Evolutionary conservation across 2,113 vertebrate species (phyloP), one percentile per base, ranked within the genome.

Genomic region (Trichechus manatus): DNA sequence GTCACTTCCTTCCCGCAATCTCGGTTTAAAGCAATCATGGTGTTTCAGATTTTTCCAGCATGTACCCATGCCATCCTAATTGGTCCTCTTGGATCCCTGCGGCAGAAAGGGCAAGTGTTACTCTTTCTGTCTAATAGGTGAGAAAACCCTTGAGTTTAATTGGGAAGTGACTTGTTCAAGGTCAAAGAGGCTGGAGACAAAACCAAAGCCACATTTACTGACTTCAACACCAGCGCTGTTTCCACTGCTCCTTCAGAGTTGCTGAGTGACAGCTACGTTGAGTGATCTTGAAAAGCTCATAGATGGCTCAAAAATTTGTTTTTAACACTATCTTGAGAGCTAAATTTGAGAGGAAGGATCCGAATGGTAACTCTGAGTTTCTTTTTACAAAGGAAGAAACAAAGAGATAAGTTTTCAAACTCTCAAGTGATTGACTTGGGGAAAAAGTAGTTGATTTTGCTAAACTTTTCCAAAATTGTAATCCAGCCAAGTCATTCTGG

Each of bases 241-340:
- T 89, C 42, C 5, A 77, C 95, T 91, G 89, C 84, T 94, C 59
- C 64, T 78, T 91, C 47, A 53, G 97, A 77, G 77, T 7, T n/a
- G 59, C 10, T 97, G 97, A 97, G 75, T 95, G 96, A 96, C 97
- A 93, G 95, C 56, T n/a, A 2, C 19, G 17, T 22, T 72, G 95
- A 97, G 87, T 97, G 96, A 94, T 97, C 93, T 90, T 93, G 87
- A 97, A 92, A 92, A 93, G 87, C 89, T 85, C 9, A 36, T 25
- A 66, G 95, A 70, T 85, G 33, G 87, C 80, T 95, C 36, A 19
- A 68, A 94, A 96, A 94, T 96, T 66, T 87, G 87, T 92, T 97
- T 97, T 93, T 17, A 23, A 96, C 79, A 93, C 77, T 89, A 80
- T 92, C 95, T 97, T 95, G 84, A 95, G 93, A 97, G 70, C 89